These are phyloP conservation scores for Doris montereyensis DNA, from an alignment of 2,888 invertebrate species.

Conservation along the genomic window DNA sequence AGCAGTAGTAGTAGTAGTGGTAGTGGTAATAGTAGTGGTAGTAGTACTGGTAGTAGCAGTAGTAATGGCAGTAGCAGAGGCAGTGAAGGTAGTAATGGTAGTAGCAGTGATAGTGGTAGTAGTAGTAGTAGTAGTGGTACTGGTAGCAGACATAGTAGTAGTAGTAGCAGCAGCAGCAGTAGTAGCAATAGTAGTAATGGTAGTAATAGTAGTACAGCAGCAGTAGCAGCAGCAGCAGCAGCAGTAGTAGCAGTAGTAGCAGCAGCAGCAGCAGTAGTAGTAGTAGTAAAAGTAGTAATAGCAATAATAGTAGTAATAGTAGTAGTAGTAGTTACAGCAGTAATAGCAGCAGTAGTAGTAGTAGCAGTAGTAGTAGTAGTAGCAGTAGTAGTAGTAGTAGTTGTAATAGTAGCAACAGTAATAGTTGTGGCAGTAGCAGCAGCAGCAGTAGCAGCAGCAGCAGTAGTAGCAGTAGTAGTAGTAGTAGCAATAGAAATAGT, in stretches of 20 bases:
- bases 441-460: slow-evolving; percentile 21
- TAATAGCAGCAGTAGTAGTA: neutral
- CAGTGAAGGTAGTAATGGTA: too few species aligned
- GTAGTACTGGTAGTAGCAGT: too few species aligned
- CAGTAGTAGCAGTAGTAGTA: slow-evolving; percentile 28
- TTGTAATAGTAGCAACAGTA: too few species aligned
- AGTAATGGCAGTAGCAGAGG: too few species aligned
- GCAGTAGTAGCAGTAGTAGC: neutral
- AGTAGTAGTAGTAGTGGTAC: too few species aligned
- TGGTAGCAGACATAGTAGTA: too few species aligned
- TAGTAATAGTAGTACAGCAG: neutral
- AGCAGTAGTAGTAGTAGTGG: too few species aligned
- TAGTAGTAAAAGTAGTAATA: neutral
- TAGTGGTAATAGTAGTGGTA: too few species aligned
- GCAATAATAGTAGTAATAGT: neutral
- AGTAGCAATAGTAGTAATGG: too few species aligned
- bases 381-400: neutral
- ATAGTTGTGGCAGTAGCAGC: slow-evolving; percentile 11
- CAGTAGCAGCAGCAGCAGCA: neutral
- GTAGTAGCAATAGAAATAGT: too few species aligned
- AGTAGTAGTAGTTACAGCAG: neutral
- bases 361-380: neutral
- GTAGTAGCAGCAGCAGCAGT: too few species aligned
- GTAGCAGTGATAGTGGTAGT: too few species aligned
- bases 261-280: neutral